phyloP scores from a whole-genome alignment of 2,113 vertebrate genomes.

The Dicaeum eximium region DNA sequence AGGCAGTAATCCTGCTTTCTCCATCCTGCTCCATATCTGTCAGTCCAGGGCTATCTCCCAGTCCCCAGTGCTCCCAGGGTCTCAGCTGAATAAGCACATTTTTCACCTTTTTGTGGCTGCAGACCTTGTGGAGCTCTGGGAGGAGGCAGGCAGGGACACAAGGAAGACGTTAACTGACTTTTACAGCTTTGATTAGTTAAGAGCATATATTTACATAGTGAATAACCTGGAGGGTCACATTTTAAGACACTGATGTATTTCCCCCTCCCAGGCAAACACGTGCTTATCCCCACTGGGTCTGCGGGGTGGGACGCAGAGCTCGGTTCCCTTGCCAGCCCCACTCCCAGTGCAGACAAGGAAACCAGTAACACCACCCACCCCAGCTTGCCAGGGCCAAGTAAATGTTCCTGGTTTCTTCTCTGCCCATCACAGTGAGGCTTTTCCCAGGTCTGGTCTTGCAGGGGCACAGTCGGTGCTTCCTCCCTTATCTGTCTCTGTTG shows the following conservation, averaged over 20 bases:
- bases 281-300: rapidly evolving
- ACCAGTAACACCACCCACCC: neutral
- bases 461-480: neutral
- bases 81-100: neutral
- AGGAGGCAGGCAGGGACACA: neutral
- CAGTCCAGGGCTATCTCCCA: neutral
- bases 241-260: neutral
- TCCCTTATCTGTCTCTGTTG: neutral
- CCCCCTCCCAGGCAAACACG: rapidly evolving
- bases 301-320: neutral
- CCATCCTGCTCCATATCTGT: too few species aligned
- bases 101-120: neutral
- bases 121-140: neutral
- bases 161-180: neutral
- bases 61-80: neutral
- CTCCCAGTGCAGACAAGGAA: neutral
- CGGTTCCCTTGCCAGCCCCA: rapidly evolving
- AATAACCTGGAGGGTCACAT: neutral
- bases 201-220: neutral
- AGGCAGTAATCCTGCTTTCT: neutral
- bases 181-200: neutral
- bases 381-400: neutral
- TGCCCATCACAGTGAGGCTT: rapidly evolving
- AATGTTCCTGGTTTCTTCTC: neutral
- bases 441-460: neutral